Percentiles rank a stretch among this genome's conserved stretches.
phyloP scores from a whole-genome alignment of 2,797 vertebrate genomes.

The Chaunax sp. region DNA sequence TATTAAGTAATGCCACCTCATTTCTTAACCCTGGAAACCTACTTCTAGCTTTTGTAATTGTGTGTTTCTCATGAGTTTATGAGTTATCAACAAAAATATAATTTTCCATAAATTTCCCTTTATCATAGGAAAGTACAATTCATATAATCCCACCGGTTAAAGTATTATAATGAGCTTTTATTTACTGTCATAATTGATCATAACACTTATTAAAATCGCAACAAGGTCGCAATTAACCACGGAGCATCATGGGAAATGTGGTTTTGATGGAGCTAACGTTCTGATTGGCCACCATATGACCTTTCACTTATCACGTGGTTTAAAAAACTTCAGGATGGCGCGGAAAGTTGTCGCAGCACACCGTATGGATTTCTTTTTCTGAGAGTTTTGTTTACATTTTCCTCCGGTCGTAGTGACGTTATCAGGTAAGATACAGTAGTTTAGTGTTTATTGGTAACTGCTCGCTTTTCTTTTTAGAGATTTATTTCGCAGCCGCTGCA shows the following conservation, averaged over 20 bases:
- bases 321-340: constrained; percentile 77
- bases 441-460: rapidly evolving
- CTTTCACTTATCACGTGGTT: constrained; percentile 76
- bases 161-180: too few relatives aligned
- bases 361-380: rapidly evolving
- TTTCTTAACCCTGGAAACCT: too few relatives aligned
- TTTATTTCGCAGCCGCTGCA: neutral
- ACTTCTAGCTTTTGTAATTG: too few relatives aligned
- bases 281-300: constrained; percentile 66
- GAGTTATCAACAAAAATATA: too few relatives aligned
- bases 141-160: too few relatives aligned
- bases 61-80: too few relatives aligned
- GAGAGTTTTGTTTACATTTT: constrained; percentile 11
- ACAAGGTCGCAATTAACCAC: neutral
- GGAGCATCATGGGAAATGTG: constrained; percentile 65
- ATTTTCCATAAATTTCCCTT: too few relatives aligned
- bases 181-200: too few relatives aligned
- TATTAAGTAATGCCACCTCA: too few relatives aligned
- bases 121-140: too few relatives aligned
- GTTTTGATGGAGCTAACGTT: constrained; percentile 19
- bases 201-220: too few relatives aligned
- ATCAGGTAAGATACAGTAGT: constrained; percentile 27
- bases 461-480: neutral
- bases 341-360: constrained; percentile 56
- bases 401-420: rapidly evolving